Base-by-base conservation (phyloP, 2,888 invertebrate genomes). In the Drosophila mimetica region DNA sequence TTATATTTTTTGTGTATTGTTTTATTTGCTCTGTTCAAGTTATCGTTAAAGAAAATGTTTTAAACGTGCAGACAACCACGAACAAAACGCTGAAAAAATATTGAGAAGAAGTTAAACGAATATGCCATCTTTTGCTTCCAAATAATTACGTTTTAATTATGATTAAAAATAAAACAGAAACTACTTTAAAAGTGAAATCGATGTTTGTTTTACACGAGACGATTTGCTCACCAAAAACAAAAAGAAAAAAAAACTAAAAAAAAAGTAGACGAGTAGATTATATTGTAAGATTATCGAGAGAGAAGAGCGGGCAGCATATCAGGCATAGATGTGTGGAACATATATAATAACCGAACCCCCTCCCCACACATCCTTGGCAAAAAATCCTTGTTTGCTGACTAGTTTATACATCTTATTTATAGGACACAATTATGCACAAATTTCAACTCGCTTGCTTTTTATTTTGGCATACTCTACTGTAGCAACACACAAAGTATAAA, bases 51-150 rank as follows among this genome's bases (percentile, higher is more conserved):
- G 25, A 34, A 37, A 34, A 18, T 75, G 64, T 69, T 55, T 60
- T 67, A 59, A 52, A 41, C 60, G 60, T 71, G 59, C 50, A 44
- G 30, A 25, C 6, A 61, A 54, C 36, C 52, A 60, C 51, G 37
- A 48, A 74, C 13, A 60, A 54, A 65, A 52, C 25, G 18, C 34
- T 71, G 42, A 51, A 47, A 46, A 47, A 47, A 54, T 41, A 70
- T 28, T 53, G 14, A 41, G 41, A 51, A 54, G 46, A 55, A 42
- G 55, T 75, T 74, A 57, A 51, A 82, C 74, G 55, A 76, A 75
- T 67, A 81, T 85, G 80, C 77, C 78, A 82, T 88, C 77, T 75
- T 86, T 79, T 75, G 84, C 81, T 83, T 81, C 76, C 79, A 87
- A 78, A 79, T 82, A 80, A 86, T 74, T 74, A 81, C 64, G 74